Conservation (phyloP, 2,113 vertebrate genomes). For the Etheostoma spectabile region DNA sequence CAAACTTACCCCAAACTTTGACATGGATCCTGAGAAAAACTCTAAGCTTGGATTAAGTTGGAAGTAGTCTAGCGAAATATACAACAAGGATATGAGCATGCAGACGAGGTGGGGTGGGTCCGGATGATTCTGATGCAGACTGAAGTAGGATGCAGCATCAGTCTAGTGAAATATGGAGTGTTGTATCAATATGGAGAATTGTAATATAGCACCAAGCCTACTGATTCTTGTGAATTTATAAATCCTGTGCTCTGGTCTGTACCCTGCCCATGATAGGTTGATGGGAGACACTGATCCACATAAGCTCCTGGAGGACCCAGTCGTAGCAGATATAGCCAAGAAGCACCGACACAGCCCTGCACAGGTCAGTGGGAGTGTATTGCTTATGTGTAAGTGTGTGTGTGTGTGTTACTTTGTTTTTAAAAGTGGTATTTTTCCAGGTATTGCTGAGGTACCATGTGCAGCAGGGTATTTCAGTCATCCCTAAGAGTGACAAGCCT, state of each 20-base stretch:
- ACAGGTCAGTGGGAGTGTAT: conserved; percentile 68
- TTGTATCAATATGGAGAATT: no score
- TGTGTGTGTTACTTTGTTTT: neutral
- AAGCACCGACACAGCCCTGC: conserved; percentile 76
- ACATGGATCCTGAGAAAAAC: neutral
- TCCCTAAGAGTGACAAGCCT: conserved; percentile 83
- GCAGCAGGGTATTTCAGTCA: conserved; percentile 81
- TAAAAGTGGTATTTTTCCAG: conserved; percentile 54
- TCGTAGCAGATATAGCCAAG: conserved; percentile 71
- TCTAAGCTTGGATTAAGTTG: neutral
- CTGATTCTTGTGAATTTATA: neutral
- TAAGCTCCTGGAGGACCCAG: conserved; percentile 77
- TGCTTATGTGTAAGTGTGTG: neutral
- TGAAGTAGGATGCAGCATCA: neutral
- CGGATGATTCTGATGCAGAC: neutral
- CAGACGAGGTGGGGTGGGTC: neutral
- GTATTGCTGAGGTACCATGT: conserved; percentile 83
- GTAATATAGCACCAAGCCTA: no score
- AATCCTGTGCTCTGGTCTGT: neutral
- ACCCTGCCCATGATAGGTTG: conserved; percentile 46
- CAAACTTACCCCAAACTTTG: neutral
- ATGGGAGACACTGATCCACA: conserved; percentile 75
- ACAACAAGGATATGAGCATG: neutral
- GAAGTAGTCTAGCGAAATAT: neutral
- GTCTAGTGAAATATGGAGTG: neutral